Evolutionary conservation across 2,113 vertebrate species (phyloP).

Genomic region (Neomonachus schauinslandi): DNA sequence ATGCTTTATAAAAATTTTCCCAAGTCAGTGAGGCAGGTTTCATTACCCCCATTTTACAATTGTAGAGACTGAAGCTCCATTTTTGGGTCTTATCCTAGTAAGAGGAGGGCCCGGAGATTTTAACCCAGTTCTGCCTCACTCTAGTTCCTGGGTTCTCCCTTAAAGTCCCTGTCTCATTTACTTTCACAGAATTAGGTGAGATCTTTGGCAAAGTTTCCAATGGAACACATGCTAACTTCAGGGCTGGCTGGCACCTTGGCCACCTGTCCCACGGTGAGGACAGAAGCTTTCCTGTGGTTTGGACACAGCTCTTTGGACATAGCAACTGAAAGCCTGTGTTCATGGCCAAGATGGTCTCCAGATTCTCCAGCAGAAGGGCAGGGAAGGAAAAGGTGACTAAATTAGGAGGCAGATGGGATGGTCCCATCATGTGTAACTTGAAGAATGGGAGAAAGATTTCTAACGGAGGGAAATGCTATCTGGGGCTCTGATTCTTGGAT

Average conservation of each 20-base stretch:
- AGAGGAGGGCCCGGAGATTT: background rate
- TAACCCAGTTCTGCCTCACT: background rate
- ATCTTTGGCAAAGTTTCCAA: background rate
- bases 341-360: background rate
- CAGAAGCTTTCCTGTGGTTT: background rate
- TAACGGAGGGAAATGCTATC: background rate
- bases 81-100: background rate
- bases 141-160: background rate
- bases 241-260: background rate
- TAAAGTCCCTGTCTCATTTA: background rate
- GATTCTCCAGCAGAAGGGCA: background rate
- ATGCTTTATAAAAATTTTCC: background rate
- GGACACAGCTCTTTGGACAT: background rate
- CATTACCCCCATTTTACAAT: background rate
- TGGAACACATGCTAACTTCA: background rate
- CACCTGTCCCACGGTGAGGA: background rate
- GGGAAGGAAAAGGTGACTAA: background rate
- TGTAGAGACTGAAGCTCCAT: background rate
- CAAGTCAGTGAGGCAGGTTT: background rate
- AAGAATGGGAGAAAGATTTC: background rate
- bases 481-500: background rate
- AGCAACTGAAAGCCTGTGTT: background rate
- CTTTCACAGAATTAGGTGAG: background rate
- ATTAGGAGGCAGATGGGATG: background rate
- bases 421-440: background rate